phyloP scores from a whole-genome alignment of 1,140 invertebrate species.

The Eumeta japonica region DNA sequence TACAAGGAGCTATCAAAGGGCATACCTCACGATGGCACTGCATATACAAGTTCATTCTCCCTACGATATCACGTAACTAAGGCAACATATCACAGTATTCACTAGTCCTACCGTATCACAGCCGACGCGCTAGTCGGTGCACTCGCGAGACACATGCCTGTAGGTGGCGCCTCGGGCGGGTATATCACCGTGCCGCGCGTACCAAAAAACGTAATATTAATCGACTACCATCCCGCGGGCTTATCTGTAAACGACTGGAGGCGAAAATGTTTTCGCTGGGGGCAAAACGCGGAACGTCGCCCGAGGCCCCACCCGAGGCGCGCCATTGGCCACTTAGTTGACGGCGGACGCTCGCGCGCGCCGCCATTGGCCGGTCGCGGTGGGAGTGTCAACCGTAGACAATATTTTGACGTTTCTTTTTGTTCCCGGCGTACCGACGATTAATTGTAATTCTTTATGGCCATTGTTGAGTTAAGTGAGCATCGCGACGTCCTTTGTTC shows the following conservation, averaged over 20 bases:
- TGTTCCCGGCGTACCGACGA: conserved; percentile 32
- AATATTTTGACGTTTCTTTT: conserved; percentile 53
- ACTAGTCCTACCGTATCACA: conserved; percentile 12
- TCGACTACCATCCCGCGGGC: conserved; percentile 53
- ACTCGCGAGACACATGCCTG: too few relatives aligned
- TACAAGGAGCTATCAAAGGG: too few relatives aligned
- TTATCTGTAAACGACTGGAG: conserved; percentile 56
- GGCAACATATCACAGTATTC: conserved; percentile 53
- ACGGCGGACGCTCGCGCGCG: conserved; percentile 20
- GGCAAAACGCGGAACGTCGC: conserved; percentile 45
- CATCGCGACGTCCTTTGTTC: conserved; percentile 23
- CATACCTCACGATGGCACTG: conserved; percentile 56
- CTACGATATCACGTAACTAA: conserved; percentile 35
- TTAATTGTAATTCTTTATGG: conserved; percentile 53
- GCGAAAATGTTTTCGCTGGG: conserved; percentile 55
- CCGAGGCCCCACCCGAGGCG: conserved; percentile 44
- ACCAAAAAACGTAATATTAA: conserved; percentile 50
- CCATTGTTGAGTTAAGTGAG: conserved; percentile 52
- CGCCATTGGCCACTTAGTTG: conserved; percentile 41
- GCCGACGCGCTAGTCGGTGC: too few relatives aligned
- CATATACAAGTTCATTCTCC: conserved; percentile 51
- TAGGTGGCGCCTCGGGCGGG: conserved; percentile 33
- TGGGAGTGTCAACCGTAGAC: conserved; percentile 32
- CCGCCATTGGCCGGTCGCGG: conserved; percentile 35
- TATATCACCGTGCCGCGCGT: conserved; percentile 40